Conservation (phyloP, 2,888 invertebrate genomes). For the Reticulitermes lucifugus region DNA sequence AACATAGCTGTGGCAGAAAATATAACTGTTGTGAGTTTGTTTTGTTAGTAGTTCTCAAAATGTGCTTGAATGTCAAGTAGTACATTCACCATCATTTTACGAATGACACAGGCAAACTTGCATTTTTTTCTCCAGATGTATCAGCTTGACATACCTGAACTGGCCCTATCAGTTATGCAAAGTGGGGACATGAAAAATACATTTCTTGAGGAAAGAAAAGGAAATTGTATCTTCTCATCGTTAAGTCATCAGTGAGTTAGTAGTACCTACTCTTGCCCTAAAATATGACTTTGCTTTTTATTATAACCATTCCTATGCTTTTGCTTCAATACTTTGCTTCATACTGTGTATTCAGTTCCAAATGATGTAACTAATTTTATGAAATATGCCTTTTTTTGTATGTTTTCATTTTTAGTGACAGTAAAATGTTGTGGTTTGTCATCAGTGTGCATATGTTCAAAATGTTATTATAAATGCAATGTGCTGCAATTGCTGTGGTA, state of each 20-base stretch:
- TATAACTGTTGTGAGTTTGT: not conserved
- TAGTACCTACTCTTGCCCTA: not conserved
- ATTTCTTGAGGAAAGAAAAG: not conserved
- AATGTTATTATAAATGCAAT: constrained; percentile 20
- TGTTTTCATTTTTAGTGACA: constrained; percentile 41
- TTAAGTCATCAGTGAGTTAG: constrained; percentile 5
- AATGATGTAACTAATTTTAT: not conserved
- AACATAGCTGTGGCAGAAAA: constrained; percentile 1
- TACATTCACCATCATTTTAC: not conserved
- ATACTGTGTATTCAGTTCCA: constrained; percentile 5
- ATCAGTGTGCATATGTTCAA: constrained; percentile 38
- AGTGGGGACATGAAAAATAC: not conserved
- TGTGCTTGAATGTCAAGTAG: not conserved
- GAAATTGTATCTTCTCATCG: not conserved
- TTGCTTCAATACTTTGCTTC: not conserved
- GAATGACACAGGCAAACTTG: not conserved
- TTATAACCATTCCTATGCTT: not conserved
- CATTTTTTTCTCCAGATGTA: not conserved
- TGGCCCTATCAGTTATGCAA: not conserved
- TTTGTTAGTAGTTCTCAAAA: constrained; percentile 3
- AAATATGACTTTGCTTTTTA: not conserved
- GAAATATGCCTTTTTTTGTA: not conserved
- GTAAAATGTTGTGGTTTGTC: constrained; percentile 47
- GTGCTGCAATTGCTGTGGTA: constrained; percentile 14
- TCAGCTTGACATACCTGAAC: not conserved